Evolutionary conservation across 2,797 vertebrate species (phyloP).

Genomic region (Pseudopleuronectes americanus): DNA sequence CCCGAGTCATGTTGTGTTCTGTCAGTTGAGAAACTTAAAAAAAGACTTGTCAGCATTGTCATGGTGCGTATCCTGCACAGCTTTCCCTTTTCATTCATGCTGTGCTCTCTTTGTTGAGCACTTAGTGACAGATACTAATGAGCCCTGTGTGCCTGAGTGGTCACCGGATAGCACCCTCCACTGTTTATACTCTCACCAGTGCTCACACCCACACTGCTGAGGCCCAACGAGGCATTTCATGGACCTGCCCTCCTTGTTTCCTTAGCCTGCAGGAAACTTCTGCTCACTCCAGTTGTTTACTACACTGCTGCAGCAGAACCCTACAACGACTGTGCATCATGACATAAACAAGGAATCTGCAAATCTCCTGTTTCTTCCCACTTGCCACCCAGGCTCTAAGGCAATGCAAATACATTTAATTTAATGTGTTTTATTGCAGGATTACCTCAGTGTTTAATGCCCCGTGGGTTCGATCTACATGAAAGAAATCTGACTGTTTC

Average conservation of each 20-base stretch:
- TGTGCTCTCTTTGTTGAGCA: conserved; percentile 32
- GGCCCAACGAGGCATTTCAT: conserved; percentile 40
- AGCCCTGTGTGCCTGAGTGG: conserved; percentile 47
- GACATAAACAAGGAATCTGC: neutral
- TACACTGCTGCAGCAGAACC: neutral
- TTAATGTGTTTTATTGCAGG: conserved; percentile 23
- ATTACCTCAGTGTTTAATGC: conserved; percentile 23
- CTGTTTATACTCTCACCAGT: conserved; percentile 37
- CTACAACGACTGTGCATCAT: neutral
- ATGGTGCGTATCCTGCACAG: conserved; percentile 29
- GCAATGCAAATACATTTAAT: neutral
- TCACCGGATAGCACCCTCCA: conserved; percentile 63
- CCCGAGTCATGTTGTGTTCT: conserved; percentile 16
- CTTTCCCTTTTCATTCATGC: conserved; percentile 36
- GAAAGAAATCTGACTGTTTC: conserved; percentile 18
- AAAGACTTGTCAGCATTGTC: conserved; percentile 35
- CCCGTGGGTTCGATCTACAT: conserved; percentile 19
- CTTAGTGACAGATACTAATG: conserved; percentile 65
- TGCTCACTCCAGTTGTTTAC: conserved; percentile 7
- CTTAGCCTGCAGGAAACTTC: conserved; percentile 21
- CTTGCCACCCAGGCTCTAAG: conserved; percentile 34
- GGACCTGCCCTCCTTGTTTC: conserved; percentile 25
- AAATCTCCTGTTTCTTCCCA: conserved; percentile 1
- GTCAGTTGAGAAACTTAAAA: conserved; percentile 41
- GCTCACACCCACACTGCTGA: conserved; percentile 9